Conservation (phyloP, 1,140 invertebrate genomes). For the Apis cerana region DNA sequence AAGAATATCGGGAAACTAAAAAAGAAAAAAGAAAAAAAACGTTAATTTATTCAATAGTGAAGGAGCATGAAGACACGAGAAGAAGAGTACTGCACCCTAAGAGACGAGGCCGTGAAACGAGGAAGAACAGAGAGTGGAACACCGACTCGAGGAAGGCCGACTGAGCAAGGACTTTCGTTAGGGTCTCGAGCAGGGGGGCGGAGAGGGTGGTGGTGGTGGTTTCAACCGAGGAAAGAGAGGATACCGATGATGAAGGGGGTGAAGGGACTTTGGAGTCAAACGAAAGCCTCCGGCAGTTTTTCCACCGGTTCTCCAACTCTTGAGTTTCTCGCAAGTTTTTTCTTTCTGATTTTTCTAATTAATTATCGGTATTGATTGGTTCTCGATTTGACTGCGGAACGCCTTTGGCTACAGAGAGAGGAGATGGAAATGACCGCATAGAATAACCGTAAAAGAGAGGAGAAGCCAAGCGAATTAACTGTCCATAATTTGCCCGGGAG, state of each 20-base stretch:
- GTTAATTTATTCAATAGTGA: conserved; percentile 77
- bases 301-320: conserved; percentile 55
- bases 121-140: conserved; percentile 53
- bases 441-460: conserved; percentile 58
- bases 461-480: conserved; percentile 63
- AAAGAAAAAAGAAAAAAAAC: conserved; percentile 34
- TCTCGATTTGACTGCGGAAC: conserved; percentile 67
- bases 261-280: conserved; percentile 55
- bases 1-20: conserved; percentile 75
- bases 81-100: conserved; percentile 45
- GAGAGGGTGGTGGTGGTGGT: neutral
- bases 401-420: conserved; percentile 54
- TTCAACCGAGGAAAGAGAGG: too few species aligned
- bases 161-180: conserved; percentile 45
- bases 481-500: conserved; percentile 58
- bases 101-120: conserved; percentile 54
- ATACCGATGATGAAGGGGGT: conserved; percentile 17
- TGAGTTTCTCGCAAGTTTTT: conserved; percentile 69
- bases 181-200: conserved; percentile 24
- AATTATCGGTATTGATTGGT: conserved; percentile 76
- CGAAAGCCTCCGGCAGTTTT: conserved; percentile 68
- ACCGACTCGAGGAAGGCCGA: conserved; percentile 29
- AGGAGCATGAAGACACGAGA: conserved; percentile 67
- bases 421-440: conserved; percentile 64
- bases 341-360: conserved; percentile 73